Base-by-base conservation (phyloP, 2,888 invertebrate species). In the Erynnis tages region DNA sequence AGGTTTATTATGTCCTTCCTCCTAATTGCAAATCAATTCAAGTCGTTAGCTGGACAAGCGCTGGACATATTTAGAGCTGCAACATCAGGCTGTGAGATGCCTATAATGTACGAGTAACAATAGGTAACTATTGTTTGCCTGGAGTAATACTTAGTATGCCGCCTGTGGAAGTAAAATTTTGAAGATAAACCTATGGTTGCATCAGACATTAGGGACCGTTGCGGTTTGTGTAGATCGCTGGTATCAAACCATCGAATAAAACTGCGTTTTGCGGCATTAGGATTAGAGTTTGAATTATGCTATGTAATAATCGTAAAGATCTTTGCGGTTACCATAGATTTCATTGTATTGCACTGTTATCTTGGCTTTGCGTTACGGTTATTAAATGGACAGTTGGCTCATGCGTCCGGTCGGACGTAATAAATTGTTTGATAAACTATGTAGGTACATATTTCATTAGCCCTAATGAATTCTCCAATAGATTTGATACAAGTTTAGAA, bases 361-460 rank as follows among this genome's bases (percentile, higher is more conserved):
- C 59, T 72, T 69, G 67, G 79, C 71, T 77, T 4, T 29, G 69
- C 79, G 78, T 78, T 80, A 80, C 73, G 78, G 76, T 76, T 76
- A 75, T 75, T 68, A 71, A 69, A 72, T 65, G 53, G 54, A 30
- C 53, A 53, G 52, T 56, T 48, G 23, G 50, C 54, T 55, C 34
- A 35, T 13, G 40, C 44, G 27, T 50, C 49, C 49, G 41, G 41
- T 43, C 34, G 27, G 25, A 50, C 17, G n/a, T 17, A 38, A 38
- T 25, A 2, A 21, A 44, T 8, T 17, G 14, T 4, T 23, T 41
- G 17, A n/a, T n/a, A n/a, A n/a, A n/a, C n/a, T n/a, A n/a, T n/a
- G 16, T 16, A 16, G 27, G 27, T 27, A 41, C 16, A 14, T 16
- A n/a, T 11, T 17, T 29, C 32, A 32, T 7, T 14, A 32, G 1